phyloP scores from a whole-genome alignment of 2,888 invertebrate genomes.

The Synanthedon vespiformis region DNA sequence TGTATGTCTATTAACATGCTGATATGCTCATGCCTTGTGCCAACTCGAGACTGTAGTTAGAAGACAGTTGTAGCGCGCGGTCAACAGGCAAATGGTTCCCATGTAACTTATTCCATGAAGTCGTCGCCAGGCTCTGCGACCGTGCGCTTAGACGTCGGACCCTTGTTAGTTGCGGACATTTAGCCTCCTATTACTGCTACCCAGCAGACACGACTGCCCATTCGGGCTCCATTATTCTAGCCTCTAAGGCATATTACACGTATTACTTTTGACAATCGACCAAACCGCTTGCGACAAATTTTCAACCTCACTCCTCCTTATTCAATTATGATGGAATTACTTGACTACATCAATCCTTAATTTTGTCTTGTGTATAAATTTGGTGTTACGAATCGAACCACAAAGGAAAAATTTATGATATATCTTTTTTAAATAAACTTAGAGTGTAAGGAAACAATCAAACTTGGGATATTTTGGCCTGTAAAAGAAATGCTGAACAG shows the following conservation, averaged over 20 bases:
- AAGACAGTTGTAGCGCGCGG: slow-evolving; percentile 7
- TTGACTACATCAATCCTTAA: no score
- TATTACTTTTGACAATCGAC: neutral
- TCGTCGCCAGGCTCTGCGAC: slow-evolving; percentile 17
- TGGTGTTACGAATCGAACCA: no score
- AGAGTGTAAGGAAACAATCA: no score
- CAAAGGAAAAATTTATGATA: no score
- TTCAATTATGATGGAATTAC: no score
- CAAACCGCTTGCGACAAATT: neutral
- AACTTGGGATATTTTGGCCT: no score
- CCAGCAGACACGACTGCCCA: slow-evolving; percentile 17
- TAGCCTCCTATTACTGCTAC: slow-evolving; percentile 5
- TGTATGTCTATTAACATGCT: no score
- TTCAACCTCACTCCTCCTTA: no score
- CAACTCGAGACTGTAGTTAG: neutral
- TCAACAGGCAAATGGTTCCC: slow-evolving; percentile 26
- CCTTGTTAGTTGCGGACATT: slow-evolving; percentile 20
- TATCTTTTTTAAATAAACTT: no score
- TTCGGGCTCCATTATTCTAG: slow-evolving; percentile 13
- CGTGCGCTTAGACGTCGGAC: slow-evolving; percentile 20
- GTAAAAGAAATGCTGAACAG: no score
- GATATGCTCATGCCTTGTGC: neutral
- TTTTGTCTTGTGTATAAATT: no score
- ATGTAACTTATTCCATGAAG: slow-evolving; percentile 39
- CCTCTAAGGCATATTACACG: neutral